A percentile compares a stretch with the other conserved stretches of the same genome.
Evolutionary conservation across 2,797 vertebrate species (phyloP).

Genomic region (Sebastolobus altivelis): DNA sequence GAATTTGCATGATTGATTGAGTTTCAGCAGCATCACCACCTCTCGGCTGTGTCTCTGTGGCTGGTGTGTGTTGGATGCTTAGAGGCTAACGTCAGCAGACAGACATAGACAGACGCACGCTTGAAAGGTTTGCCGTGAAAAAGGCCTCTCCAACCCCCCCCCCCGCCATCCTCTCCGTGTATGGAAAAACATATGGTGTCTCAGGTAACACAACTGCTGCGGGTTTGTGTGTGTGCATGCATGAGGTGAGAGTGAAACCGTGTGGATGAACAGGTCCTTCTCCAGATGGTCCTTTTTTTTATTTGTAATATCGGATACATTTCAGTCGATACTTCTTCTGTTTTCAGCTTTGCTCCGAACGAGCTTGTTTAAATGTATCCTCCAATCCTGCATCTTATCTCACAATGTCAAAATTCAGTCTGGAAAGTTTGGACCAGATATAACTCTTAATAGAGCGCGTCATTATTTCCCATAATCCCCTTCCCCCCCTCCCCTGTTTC

Average conservation of each 20-base stretch:
- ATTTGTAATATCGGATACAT: constrained; percentile 4
- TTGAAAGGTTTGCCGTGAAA: constrained; percentile 55
- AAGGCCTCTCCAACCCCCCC: constrained; percentile 12
- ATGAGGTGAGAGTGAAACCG: constrained; percentile 1
- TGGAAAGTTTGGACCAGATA: constrained; percentile 57
- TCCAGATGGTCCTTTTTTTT: constrained; percentile 48
- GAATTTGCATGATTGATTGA: constrained; percentile 50
- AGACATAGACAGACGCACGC: constrained; percentile 20
- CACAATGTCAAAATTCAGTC: constrained; percentile 23
- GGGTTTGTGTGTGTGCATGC: constrained; percentile 5
- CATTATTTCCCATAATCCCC: constrained; percentile 65
- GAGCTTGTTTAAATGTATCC: constrained; percentile 7
- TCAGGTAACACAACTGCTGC: constrained; percentile 63
- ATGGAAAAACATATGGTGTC: constrained; percentile 76
- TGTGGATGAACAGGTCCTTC: constrained; percentile 17
- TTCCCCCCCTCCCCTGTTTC: constrained; percentile 16
- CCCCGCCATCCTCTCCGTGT: constrained; percentile 31
- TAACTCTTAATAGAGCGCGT: constrained; percentile 36
- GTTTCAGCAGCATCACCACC: constrained; percentile 31
- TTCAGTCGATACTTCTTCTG: constrained; percentile 7
- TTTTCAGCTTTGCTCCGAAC: constrained; percentile 12
- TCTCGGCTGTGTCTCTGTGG: constrained; percentile 14
- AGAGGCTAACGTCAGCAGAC: constrained; percentile 44
- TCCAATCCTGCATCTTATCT: constrained; percentile 24
- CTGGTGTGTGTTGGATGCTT: constrained; percentile 17